Conservation (phyloP, 1,140 invertebrate genomes). For the Penaeus chinensis region DNA sequence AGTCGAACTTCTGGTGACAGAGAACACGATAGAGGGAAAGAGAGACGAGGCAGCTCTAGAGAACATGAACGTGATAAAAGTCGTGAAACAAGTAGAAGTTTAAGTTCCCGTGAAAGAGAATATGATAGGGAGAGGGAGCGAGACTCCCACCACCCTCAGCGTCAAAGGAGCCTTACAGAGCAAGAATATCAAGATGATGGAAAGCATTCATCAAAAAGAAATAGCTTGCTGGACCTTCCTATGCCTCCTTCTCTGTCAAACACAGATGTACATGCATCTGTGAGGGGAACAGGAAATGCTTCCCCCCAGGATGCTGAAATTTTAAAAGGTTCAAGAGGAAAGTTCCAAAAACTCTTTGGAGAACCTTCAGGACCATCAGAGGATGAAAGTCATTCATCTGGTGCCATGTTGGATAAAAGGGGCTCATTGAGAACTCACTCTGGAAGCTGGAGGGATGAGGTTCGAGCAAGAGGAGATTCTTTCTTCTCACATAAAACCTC, state of each 20-base stretch:
- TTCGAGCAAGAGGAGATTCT: constrained; percentile 29
- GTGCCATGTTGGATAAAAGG: constrained; percentile 6
- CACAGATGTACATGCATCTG: neutral
- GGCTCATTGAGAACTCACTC: neutral
- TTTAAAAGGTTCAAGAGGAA: constrained; percentile 44
- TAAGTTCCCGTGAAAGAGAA: constrained; percentile 30
- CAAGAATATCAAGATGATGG: neutral
- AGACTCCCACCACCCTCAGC: constrained; percentile 14
- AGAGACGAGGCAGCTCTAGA: constrained; percentile 16
- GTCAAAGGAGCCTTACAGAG: neutral
- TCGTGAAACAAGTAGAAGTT: no score
- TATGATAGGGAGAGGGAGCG: constrained; percentile 37
- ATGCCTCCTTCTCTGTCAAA: constrained; percentile 41
- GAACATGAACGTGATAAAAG: neutral
- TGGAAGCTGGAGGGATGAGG: constrained; percentile 41
- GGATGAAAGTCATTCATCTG: neutral
- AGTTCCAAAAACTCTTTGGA: constrained; percentile 53
- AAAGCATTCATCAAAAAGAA: constrained; percentile 39
- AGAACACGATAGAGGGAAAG: constrained; percentile 39
- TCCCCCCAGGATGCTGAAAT: constrained; percentile 4
- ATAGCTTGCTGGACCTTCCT: constrained; percentile 51
- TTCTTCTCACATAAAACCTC: constrained; percentile 24
- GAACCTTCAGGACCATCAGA: constrained; percentile 22
- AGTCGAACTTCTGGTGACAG: constrained; percentile 20
- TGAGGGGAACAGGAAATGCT: neutral